Evolutionary conservation across 2,797 vertebrate species (phyloP).

Genomic region (Danio jaintianensis): DNA sequence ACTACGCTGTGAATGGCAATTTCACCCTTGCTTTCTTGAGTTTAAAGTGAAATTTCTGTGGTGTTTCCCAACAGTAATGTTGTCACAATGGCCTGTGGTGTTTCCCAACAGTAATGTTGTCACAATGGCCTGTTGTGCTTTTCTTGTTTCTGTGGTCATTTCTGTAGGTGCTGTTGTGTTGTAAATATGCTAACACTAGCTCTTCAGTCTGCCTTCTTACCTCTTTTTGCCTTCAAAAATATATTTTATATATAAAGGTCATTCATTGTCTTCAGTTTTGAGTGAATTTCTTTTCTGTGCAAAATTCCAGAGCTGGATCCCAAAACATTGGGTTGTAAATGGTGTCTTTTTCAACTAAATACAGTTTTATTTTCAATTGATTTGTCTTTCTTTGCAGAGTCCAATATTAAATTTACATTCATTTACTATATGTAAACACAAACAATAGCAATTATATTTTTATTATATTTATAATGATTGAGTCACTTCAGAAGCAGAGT

Average conservation of each 20-base stretch:
- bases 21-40: slow-evolving; percentile 19
- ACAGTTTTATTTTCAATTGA: slow-evolving; percentile 45
- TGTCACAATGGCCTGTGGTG: background rate
- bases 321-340: slow-evolving; percentile 27
- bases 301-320: slow-evolving; percentile 22
- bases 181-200: slow-evolving; percentile 29
- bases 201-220: slow-evolving; percentile 17
- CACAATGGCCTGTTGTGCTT: slow-evolving; percentile 30
- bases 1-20: slow-evolving; percentile 25
- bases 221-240: slow-evolving; percentile 18
- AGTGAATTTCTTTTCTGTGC: slow-evolving; percentile 41
- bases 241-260: slow-evolving; percentile 39
- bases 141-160: slow-evolving; percentile 10
- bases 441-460: background rate
- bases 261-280: slow-evolving; percentile 29
- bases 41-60: slow-evolving; percentile 14
- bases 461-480: no score
- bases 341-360: slow-evolving; percentile 46
- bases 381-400: slow-evolving; percentile 1
- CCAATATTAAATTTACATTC: background rate
- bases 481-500: no score
- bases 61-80: slow-evolving; percentile 22
- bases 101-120: slow-evolving; percentile 21
- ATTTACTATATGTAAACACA: background rate
- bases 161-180: slow-evolving; percentile 38